Evolutionary conservation across 1,140 invertebrate genomes (phyloP).

Genomic region (Mamestra configurata): DNA sequence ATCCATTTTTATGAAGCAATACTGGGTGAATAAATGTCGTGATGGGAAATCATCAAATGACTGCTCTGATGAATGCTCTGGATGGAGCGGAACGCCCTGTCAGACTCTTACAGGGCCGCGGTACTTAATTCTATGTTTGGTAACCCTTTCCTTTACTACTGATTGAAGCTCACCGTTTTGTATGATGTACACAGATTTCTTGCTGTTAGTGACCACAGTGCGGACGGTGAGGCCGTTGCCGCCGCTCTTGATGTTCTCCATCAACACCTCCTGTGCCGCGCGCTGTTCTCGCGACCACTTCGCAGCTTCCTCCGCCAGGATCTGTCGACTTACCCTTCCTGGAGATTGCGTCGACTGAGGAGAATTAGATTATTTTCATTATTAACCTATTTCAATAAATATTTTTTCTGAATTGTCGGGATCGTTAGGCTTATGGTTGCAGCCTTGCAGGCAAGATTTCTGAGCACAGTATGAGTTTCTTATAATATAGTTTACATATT

Average conservation of each 20-base stretch:
- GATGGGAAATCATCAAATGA: no score
- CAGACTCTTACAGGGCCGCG: no score
- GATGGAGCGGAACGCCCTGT: no score
- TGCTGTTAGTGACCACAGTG: slow-evolving; percentile 71
- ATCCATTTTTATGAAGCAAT: no score
- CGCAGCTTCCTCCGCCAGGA: slow-evolving; percentile 81
- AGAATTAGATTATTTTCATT: slow-evolving; percentile 35
- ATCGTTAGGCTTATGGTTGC: no score
- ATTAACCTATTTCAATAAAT: neutral
- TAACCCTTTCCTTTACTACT: neutral
- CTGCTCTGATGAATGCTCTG: no score
- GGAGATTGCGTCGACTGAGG: slow-evolving; percentile 79
- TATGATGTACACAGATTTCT: slow-evolving; percentile 80
- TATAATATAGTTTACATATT: no score
- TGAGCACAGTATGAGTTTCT: no score
- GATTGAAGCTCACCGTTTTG: slow-evolving; percentile 72
- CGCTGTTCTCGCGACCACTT: slow-evolving; percentile 84
- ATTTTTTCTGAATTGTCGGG: no score
- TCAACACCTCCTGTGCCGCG: slow-evolving; percentile 80
- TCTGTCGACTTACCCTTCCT: slow-evolving; percentile 81
- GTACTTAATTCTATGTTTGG: neutral
- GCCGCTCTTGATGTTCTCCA: slow-evolving; percentile 84
- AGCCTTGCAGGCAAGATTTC: no score
- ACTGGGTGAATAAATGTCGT: no score
- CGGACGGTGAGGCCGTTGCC: slow-evolving; percentile 82